Base-by-base conservation (phyloP, 1,140 invertebrate species). In the Rhysida immarginata region DNA sequence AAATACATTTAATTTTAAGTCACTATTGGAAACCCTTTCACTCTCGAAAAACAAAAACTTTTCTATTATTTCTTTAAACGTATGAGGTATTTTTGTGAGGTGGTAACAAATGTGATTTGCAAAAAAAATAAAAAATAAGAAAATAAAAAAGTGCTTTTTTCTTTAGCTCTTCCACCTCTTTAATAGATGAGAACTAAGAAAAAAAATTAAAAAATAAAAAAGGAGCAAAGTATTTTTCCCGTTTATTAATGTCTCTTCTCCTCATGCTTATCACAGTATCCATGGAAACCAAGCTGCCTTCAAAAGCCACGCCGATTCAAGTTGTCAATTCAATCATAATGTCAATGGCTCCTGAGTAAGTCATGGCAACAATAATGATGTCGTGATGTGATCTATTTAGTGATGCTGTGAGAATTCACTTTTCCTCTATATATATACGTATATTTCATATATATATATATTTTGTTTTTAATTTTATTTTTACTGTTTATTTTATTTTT, bases 321-420 rank as follows among this genome's bases (percentile, higher is more conserved):
- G 45, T 48, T 48, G 45, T 23, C 45, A 48, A 13, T 13, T 11
- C 8, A 51, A 26, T 3, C 23, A 27, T 26, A 25, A 26, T 25
- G 26, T 25, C 49, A 51, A 26, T 51, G 49, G 49, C 49, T 16
- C 24, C 13, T 26, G 13, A 51, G 49, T 51, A 51, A 51, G 49
- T 51, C 49, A 25, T 51, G 49, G 24, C 49, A 51, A 24, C 13
- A 51, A n/a, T n/a, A 51, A 51, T 13, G 49, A 51, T 51, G 49
- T 51, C 26, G 49, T 51, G 49, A 13, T 51, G 49, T 51, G 49
- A 51, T 25, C 45, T 48, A 23, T n/a, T 11, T 46, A 46, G 44
- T 46, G 44, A 46, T 23, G n/a, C 8, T 46, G 5, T 5, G 24
- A 5, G 26, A 21, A 51, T 51, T 25, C 20, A 26, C 20, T 51